A percentile compares a stretch with the other conserved stretches of the same genome.
phyloP scores from a whole-genome alignment of 2,797 vertebrate genomes.

The Acanthurus lineatus region DNA sequence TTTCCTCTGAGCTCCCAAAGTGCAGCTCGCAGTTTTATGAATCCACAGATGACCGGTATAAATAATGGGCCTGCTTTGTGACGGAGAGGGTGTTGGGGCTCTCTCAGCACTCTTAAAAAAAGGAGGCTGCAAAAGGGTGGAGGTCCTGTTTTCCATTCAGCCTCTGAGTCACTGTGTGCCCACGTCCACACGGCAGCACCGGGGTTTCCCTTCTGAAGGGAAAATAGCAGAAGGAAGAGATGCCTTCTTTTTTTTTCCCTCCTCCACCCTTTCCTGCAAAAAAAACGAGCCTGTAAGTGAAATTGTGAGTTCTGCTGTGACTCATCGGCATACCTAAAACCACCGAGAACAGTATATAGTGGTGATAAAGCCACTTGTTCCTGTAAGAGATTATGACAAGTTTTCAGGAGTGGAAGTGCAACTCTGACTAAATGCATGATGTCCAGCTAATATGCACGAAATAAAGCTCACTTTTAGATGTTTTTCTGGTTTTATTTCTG shows the following conservation, averaged over 20 bases:
- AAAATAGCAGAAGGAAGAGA: conserved; percentile 64
- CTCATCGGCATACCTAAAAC: conserved; percentile 50
- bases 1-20: conserved; percentile 55
- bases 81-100: not conserved
- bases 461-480: not conserved
- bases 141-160: conserved; percentile 64
- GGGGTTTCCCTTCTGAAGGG: conserved; percentile 62
- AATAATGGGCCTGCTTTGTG: not conserved
- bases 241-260: conserved; percentile 35
- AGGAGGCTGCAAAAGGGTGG: conserved; percentile 52
- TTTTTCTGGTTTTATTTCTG: not conserved
- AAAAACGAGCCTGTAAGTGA: conserved; percentile 23
- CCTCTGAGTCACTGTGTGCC: conserved; percentile 68
- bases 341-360: conserved; percentile 11
- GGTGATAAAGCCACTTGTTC: conserved; percentile 23
- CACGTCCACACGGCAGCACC: conserved; percentile 16
- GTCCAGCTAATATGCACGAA: not conserved
- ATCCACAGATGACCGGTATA: conserved; percentile 16
- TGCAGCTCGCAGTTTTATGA: conserved; percentile 9
- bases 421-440: not conserved
- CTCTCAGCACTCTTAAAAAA: conserved; percentile 29
- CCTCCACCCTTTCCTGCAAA: conserved; percentile 72
- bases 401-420: conserved; percentile 1
- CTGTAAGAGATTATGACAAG: conserved; percentile 21
- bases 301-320: conserved; percentile 68